A percentile compares a stretch with the other conserved stretches of the same genome.
These are phyloP conservation scores for Stramonita haemastoma DNA, from an alignment of 2,888 invertebrate species.

Conservation along the genomic window DNA sequence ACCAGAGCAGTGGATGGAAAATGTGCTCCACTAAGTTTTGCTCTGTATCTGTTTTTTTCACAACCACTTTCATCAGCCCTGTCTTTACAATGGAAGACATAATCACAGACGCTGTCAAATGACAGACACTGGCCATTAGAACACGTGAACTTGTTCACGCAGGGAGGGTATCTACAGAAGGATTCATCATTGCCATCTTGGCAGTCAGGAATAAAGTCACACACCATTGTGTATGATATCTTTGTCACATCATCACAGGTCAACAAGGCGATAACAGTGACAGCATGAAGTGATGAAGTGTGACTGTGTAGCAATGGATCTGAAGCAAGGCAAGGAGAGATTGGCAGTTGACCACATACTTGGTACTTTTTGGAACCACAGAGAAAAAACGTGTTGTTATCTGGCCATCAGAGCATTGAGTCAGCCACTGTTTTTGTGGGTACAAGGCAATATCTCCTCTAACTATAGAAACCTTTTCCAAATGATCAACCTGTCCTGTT, in stretches of 20 bases:
- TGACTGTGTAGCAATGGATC: not conserved
- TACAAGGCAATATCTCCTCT: not conserved
- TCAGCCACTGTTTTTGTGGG: not conserved
- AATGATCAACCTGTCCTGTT: not conserved
- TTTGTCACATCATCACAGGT: not conserved
- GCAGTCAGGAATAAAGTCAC: constrained; percentile 2
- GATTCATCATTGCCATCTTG: not conserved
- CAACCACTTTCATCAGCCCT: not conserved
- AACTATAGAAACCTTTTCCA: not conserved
- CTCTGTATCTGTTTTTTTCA: not conserved
- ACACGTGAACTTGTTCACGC: not conserved
- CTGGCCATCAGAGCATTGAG: not conserved
- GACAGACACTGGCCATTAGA: constrained; percentile 5
- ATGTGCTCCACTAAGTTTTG: not conserved
- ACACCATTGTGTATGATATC: not conserved
- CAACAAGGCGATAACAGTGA: not conserved
- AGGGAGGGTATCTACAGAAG: not conserved
- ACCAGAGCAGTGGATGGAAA: not conserved
- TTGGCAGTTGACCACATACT: no score
- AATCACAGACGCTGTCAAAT: not conserved
- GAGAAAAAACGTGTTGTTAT: not conserved
- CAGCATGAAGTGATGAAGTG: not conserved
- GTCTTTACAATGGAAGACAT: not conserved
- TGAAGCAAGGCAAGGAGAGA: not conserved
- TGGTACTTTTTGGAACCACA: not conserved